Percentiles rank a stretch among this genome's conserved stretches.
phyloP scores from a whole-genome alignment of 1,140 invertebrate species.

The Goniozus legneri region DNA sequence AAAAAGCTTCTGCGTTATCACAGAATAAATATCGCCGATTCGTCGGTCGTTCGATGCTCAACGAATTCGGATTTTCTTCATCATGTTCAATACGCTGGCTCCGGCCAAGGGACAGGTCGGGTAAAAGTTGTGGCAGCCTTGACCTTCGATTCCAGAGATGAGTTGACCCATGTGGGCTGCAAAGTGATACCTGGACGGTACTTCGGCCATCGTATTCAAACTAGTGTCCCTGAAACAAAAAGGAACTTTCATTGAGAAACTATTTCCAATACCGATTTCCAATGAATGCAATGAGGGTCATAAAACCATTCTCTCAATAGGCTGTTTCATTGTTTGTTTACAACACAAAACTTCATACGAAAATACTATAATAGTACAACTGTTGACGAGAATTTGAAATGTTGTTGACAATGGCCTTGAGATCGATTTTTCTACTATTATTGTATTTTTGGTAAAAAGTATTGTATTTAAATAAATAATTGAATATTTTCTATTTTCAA shows the following conservation, averaged over 20 bases:
- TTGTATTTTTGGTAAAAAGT: too few species aligned
- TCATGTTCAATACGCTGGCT: constrained; percentile 63
- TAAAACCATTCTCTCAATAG: too few species aligned
- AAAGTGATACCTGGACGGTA: constrained; percentile 74
- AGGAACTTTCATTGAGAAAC: too few species aligned
- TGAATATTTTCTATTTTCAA: constrained; percentile 14
- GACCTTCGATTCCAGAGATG: constrained; percentile 66
- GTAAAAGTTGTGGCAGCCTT: constrained; percentile 71
- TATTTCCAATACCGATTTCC: too few species aligned
- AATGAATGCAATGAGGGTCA: too few species aligned
- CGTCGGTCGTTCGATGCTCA: constrained; percentile 21
- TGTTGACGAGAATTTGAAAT: too few species aligned
- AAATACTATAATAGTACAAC: too few species aligned
- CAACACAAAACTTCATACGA: too few species aligned
- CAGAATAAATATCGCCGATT: constrained; percentile 14
- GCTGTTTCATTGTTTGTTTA: too few species aligned
- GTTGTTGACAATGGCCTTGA: too few species aligned
- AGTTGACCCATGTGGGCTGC: constrained; percentile 80
- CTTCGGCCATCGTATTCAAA: constrained; percentile 59
- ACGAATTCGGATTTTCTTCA: constrained; percentile 63
- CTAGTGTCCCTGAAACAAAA: constrained; percentile 59
- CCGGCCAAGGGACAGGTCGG: constrained; percentile 66
- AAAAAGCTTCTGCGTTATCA: constrained; percentile 23
- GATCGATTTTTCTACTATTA: too few species aligned
- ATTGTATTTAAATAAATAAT: constrained; percentile 17